A percentile compares a stretch with the other conserved stretches of the same genome.
These are phyloP conservation scores for Phalacrocorax aristotelis DNA, from an alignment of 2,113 vertebrate genomes.

Conservation along the genomic window DNA sequence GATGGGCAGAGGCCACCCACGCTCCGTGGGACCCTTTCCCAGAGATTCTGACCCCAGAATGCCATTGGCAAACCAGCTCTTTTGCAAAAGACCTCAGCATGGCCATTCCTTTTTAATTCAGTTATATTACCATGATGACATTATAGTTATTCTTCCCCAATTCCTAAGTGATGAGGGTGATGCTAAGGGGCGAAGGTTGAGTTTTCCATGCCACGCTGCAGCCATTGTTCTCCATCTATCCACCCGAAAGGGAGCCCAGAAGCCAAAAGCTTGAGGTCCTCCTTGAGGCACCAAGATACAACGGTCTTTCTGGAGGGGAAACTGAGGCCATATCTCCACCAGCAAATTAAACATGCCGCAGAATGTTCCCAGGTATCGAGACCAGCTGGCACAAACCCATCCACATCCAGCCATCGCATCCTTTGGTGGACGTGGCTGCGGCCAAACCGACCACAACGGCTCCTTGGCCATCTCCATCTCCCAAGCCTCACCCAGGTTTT, in stretches of 20 bases:
- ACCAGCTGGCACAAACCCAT: not conserved
- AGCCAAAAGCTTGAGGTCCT: not conserved
- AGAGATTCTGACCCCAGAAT: not conserved
- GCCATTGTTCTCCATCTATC: not conserved
- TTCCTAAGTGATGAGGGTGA: not conserved
- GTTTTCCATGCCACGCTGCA: not conserved
- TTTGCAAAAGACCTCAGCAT: not conserved
- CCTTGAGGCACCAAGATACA: not conserved
- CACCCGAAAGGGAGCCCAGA: not conserved
- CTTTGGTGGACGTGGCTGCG: fast-evolving
- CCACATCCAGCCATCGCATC: fast-evolving
- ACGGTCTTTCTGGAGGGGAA: not conserved
- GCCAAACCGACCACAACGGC: not conserved
- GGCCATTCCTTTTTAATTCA: not conserved
- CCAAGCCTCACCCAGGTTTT: not conserved
- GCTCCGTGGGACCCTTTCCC: not conserved
- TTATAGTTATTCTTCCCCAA: fast-evolving
- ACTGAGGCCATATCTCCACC: not conserved
- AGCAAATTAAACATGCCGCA: fast-evolving
- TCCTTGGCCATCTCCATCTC: not conserved
- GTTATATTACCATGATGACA: fast-evolving
- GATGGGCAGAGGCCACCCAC: not conserved
- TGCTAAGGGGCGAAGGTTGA: not conserved
- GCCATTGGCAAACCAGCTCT: not conserved
- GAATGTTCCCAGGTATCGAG: not conserved